A percentile compares a stretch with the other conserved stretches of the same genome.
phyloP scores from a whole-genome alignment of 2,113 vertebrate species.

The Rana temporaria region DNA sequence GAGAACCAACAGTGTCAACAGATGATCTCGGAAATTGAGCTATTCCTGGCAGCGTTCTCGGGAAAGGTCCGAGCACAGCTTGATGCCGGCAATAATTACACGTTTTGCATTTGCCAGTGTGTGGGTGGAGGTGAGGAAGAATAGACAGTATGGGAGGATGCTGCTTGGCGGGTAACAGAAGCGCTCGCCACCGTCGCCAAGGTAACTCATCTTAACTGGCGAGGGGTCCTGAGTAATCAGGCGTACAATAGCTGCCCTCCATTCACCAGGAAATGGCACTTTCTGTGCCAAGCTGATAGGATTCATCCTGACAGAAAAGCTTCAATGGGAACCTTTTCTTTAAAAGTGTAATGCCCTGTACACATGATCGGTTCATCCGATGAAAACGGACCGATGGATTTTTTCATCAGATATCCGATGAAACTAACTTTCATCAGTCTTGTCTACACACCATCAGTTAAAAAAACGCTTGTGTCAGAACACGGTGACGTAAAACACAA shows the following conservation, averaged over 20 bases:
- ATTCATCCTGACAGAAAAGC: not conserved
- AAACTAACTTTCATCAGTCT: no score
- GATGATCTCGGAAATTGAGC: not conserved
- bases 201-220: not conserved
- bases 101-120: not conserved
- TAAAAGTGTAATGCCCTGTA: no score
- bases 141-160: not conserved
- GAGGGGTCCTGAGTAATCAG: no score
- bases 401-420: no score
- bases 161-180: not conserved
- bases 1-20: slow-evolving; percentile 3
- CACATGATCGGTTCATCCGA: no score
- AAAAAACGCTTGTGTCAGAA: no score
- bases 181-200: not conserved
- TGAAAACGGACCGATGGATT: no score
- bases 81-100: not conserved
- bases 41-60: not conserved
- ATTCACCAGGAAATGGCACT: not conserved
- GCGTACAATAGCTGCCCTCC: not conserved
- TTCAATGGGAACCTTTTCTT: not conserved
- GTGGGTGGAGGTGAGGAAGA: not conserved
- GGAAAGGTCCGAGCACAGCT: not conserved
- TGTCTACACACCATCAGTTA: no score
- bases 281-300: no score
- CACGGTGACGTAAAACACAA: no score